Evolutionary conservation across 2,888 invertebrate species (phyloP), one percentile per base, ranked within the genome.

Genomic region (Lysandra coridon): DNA sequence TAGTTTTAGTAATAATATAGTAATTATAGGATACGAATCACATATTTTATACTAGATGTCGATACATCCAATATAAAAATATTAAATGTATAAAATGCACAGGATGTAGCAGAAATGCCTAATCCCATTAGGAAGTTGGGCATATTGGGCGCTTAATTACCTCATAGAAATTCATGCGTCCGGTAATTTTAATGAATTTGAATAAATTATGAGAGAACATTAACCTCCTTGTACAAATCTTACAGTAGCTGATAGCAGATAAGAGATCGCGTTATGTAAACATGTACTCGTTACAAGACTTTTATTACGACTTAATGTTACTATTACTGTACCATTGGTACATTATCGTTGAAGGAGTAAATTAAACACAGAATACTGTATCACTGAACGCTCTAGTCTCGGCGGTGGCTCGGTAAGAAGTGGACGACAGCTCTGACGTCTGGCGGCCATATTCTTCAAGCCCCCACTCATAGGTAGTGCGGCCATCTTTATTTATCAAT

Each of bases 191-290:
- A 69, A 69, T 69, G 14, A 69, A 69, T 69, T 69, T 17, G 33
- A 69, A 69, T 69, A 69, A 64, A 69, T 69, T 69, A 37, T 69
- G 69, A 69, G 69, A 69, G 33, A 69, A 69, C 33, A 69, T 69
- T 69, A 69, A 69, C 69, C 69, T 69, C 69, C 69, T 69, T 69
- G 33, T 69, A 37, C 69, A 33, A 69, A 37, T 69, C 69, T 69
- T 37, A 69, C 14, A 69, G 69, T 37, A 69, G 69, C 69, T 69
- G 69, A 69, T 69, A 69, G 33, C 0, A 69, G 69, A 69, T 69
- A 69, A 69, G 69, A 69, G 62, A 62, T 23, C 62, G 69, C 69
- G 4, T 33, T 69, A 69, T 69, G 69, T 69, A 69, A 33, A 33
- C 33, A 7, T 33, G 69, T 14, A 62, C 62, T 62, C n/a, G 62